Base-by-base conservation (phyloP, 2,797 vertebrate species). In the Lutjanus argentimaculatus region DNA sequence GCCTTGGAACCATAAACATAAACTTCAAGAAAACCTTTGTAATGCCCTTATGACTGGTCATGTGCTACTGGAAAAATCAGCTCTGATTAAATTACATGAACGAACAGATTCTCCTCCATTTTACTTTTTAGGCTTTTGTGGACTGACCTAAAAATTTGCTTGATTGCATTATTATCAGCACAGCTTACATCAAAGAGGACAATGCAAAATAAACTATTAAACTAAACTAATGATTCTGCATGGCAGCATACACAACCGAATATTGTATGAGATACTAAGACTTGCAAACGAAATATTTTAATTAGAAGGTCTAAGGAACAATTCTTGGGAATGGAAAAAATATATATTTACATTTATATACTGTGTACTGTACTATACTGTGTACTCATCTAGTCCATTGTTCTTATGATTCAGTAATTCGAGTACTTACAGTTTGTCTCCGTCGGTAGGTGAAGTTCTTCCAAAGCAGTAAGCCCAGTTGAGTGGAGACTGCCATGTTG, bases 391-490 rank as follows among this genome's bases (percentile, higher is more conserved):
- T 14, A 68, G 17, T 3, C n/a, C 9, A 16, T 42, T 67, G 19
- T 67, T 69, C 15, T 13, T n/a, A 17, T 68, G 25, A 67, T 36
- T 71, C 51, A 72, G 58, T 65, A 3, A 71, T 17, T 15, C 59
- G 16, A 61, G 58, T 43, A 93, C 98, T 98, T 93, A 99, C 99
- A n/a, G 97, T 99, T 84, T 99, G 98, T 91, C 99, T 93, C 94
- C 97, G 96, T 93, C 98, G 91, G 91, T 95, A 99, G 5, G 98
- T 99, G 89, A 99, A 97, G 92, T 99, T 99, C 93, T 99, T 99
- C 99, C 99, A 99, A 1, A 99, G 96, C 88, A 99, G 95, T 93
- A 99, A 93, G 69, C 97, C 96, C 94, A 99, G 90, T 89, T 99
- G 99, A 4, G 98, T 96, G 96, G 96, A 97, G 91, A 96, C 95